Evolutionary conservation across 2,888 invertebrate species (phyloP).

Genomic region (Campaea margaritaria): DNA sequence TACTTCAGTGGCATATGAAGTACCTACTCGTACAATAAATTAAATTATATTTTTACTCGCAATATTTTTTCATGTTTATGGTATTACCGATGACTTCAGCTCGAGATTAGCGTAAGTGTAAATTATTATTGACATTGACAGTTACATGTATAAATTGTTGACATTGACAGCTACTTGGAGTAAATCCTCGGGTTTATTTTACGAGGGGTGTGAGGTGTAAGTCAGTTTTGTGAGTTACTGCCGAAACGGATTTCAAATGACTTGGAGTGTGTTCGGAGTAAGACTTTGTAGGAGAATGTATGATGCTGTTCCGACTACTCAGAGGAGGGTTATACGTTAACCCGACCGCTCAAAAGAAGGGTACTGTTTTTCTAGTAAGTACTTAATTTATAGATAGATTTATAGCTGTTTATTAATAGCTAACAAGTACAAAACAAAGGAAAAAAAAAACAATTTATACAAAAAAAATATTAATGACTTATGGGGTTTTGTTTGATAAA

Average conservation of each 20-base stretch:
- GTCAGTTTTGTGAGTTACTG: slow-evolving; percentile 33
- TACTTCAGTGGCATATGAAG: too few species aligned
- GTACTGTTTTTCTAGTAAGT: neutral
- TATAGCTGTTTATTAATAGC: too few species aligned
- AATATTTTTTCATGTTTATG: slow-evolving; percentile 34
- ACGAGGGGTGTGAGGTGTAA: slow-evolving; percentile 49
- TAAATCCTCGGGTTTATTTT: slow-evolving; percentile 55
- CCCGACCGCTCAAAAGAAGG: neutral
- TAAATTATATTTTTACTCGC: slow-evolving; percentile 12
- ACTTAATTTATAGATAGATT: too few species aligned
- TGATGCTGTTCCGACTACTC: too few species aligned
- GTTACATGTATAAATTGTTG: slow-evolving; percentile 33
- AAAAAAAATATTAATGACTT: too few species aligned
- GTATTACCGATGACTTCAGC: slow-evolving; percentile 34
- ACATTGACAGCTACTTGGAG: slow-evolving; percentile 42
- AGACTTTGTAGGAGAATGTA: slow-evolving; percentile 30
- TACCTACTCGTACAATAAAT: too few species aligned
- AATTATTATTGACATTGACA: slow-evolving; percentile 29
- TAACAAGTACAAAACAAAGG: too few species aligned
- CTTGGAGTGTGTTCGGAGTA: slow-evolving; percentile 11
- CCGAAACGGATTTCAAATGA: slow-evolving; percentile 39
- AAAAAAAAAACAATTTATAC: too few species aligned
- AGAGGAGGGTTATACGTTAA: neutral
- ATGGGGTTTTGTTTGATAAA: too few species aligned
- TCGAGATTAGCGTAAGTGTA: slow-evolving; percentile 36